Conservation (phyloP, 1,140 invertebrate species). For the Phenacoccus solenopsis region DNA sequence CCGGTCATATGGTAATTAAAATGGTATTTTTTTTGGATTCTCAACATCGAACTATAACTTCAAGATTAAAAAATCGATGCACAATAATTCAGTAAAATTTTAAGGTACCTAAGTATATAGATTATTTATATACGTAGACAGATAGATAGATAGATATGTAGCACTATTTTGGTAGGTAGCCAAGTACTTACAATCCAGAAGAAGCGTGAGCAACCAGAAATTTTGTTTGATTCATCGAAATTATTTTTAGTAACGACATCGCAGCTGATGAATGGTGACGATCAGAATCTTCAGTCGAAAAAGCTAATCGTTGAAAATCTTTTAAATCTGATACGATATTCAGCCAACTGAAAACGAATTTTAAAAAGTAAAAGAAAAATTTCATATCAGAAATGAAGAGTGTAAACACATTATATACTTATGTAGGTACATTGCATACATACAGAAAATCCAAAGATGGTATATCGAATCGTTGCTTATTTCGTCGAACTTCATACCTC, state of each 20-base stretch:
- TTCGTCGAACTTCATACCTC: conserved; percentile 48
- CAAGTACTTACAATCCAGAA: conserved; percentile 42
- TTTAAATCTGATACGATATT: conserved; percentile 64
- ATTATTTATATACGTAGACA: too few relatives aligned
- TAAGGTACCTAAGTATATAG: neutral
- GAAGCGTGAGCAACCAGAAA: conserved; percentile 53
- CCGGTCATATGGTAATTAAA: conserved; percentile 57
- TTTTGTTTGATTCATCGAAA: conserved; percentile 39
- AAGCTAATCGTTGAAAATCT: conserved; percentile 45
- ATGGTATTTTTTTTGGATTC: conserved; percentile 80
- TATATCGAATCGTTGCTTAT: conserved; percentile 40
- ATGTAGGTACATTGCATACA: conserved; percentile 23
- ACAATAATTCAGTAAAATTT: neutral
- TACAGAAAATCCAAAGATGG: conserved; percentile 48
- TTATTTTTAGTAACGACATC: conserved; percentile 48
- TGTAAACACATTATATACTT: neutral
- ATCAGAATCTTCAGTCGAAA: conserved; percentile 25
- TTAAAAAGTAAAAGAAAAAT: neutral
- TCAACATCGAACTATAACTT: conserved; percentile 71
- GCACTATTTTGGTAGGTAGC: neutral
- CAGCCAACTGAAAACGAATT: conserved; percentile 38
- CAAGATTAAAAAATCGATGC: conserved; percentile 20
- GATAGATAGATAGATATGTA: too few relatives aligned
- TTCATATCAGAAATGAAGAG: neutral
- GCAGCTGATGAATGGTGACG: conserved; percentile 34